Conservation (phyloP, 2,797 vertebrate genomes). For the Tenualosa thibaudeaui region DNA sequence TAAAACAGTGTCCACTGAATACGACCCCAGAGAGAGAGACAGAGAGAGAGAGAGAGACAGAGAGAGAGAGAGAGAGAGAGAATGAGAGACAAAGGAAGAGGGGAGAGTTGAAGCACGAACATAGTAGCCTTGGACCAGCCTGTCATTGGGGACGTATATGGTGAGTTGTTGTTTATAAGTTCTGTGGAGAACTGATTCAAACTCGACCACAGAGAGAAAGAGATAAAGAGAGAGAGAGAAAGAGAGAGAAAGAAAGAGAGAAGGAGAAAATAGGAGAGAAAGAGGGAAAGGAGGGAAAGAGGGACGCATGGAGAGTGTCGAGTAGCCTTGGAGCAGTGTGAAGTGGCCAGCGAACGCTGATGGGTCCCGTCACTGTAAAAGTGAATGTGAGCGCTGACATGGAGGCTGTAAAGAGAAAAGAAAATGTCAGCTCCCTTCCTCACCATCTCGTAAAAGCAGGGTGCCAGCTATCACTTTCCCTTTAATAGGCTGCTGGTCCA, state of each 20-base stretch:
- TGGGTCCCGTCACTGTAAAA: background rate
- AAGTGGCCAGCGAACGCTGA: background rate
- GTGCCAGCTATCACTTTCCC: conserved; percentile 26
- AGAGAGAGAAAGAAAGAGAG: background rate
- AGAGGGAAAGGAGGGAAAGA: too few relatives aligned
- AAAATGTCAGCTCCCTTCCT: conserved; percentile 21
- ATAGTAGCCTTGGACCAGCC: too few relatives aligned
- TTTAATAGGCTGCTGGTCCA: conserved; percentile 30
- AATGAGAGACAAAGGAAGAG: background rate
- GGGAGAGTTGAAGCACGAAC: background rate
- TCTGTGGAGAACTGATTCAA: background rate
- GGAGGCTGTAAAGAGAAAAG: background rate
- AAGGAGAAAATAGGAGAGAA: background rate
- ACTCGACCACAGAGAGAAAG: background rate
- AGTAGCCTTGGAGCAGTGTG: background rate
- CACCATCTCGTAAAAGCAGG: conserved; percentile 29
- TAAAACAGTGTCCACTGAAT: background rate
- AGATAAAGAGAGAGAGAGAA: background rate
- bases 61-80: background rate
- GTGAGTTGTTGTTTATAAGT: too few relatives aligned
- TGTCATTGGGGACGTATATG: too few relatives aligned
- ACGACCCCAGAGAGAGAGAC: background rate
- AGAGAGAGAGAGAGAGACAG: background rate
- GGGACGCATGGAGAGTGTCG: background rate
- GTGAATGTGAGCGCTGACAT: background rate